A percentile compares a stretch with the other conserved stretches of the same genome.
Conservation (phyloP, 2,113 vertebrate species). For the Sander vitreus region DNA sequence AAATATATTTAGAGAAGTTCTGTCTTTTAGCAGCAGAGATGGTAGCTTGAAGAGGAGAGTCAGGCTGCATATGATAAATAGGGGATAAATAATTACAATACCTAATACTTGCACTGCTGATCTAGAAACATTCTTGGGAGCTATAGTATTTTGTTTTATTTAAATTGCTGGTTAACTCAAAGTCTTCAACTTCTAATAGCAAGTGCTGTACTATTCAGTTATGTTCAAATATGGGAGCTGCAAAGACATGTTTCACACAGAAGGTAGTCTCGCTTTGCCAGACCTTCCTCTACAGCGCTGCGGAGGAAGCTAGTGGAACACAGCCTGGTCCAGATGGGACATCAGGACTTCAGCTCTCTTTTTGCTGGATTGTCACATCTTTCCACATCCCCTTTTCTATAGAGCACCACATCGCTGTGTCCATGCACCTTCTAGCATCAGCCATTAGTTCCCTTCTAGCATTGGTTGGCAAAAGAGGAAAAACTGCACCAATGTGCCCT, state of each 20-base stretch:
- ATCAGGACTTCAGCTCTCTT: neutral
- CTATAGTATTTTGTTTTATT: neutral
- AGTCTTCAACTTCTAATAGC: neutral
- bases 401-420: neutral
- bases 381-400: neutral
- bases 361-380: neutral
- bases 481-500: conserved; percentile 12
- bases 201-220: too few relatives aligned
- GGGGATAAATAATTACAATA: neutral
- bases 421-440: neutral
- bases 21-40: neutral
- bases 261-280: too few relatives aligned
- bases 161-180: neutral
- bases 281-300: too few relatives aligned
- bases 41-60: neutral
- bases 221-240: too few relatives aligned
- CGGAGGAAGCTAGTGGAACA: neutral
- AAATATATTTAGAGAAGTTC: neutral
- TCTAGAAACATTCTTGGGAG: neutral
- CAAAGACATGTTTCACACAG: too few relatives aligned
- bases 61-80: neutral
- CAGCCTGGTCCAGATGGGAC: neutral
- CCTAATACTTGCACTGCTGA: neutral
- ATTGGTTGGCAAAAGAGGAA: neutral
- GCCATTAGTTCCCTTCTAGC: conserved; percentile 12